Evolutionary conservation across 2,888 invertebrate genomes (phyloP).

Genomic region (Horisme vitalbata): DNA sequence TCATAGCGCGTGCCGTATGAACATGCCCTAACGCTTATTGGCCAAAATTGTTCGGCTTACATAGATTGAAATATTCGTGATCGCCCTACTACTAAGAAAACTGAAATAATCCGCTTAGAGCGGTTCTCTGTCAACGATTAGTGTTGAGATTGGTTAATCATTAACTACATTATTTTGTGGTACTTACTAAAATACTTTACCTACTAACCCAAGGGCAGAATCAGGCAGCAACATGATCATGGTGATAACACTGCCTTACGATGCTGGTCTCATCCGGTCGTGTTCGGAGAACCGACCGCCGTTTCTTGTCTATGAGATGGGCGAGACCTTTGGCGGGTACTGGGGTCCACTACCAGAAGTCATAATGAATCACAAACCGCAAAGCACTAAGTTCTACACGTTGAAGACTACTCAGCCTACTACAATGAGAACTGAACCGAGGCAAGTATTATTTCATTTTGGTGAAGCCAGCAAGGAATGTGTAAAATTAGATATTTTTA

Average conservation of each 20-base stretch:
- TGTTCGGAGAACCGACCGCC: conserved; percentile 51
- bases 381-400: conserved; percentile 45
- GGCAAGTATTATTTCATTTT: conserved; percentile 1
- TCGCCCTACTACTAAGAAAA: no score
- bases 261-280: conserved; percentile 36
- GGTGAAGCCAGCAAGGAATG: no score
- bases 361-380: conserved; percentile 34
- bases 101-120: no score
- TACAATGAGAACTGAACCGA: conserved; percentile 17
- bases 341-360: conserved; percentile 64
- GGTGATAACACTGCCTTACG: conserved; percentile 51
- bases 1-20: no score
- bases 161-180: no score
- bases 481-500: no score
- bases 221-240: conserved; percentile 65
- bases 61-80: no score
- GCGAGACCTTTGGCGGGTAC: conserved; percentile 71
- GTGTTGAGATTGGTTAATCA: no score
- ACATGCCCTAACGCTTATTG: no score
- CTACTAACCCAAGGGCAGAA: conserved; percentile 53
- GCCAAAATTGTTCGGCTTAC: no score
- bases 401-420: conserved; percentile 44
- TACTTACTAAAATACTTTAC: no score
- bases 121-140: no score
- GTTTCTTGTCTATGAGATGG: conserved; percentile 62